Base-by-base conservation (phyloP, 2,888 invertebrate genomes). In the Lasioglossum marginatum region DNA sequence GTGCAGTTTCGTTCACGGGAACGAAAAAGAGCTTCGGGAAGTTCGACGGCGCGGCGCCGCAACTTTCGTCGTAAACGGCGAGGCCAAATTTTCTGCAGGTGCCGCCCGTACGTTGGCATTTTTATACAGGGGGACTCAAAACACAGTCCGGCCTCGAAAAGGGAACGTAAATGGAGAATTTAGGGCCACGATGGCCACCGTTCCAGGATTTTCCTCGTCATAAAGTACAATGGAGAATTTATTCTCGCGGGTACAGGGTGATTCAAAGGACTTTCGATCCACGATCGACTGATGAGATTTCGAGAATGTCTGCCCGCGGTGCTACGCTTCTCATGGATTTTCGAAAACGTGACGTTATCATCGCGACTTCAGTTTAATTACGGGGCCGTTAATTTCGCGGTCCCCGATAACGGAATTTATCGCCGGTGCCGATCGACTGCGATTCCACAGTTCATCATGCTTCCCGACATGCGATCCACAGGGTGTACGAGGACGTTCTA, bases 361-460 rank as follows among this genome's bases (percentile, higher is more conserved):
- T 45, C 70, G 40, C 27, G 48, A 75, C 57, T 82, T 82, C 37
- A 27, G 82, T 75, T 82, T 82, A 82, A 82, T 75, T 82, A 82
- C 70, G 48, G 60, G 82, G 40, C 16, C 57, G 82, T 82, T 82
- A 75, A 82, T 82, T 75, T 70, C 52, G 82, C 43, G 60, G 48
- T 43, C 60, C 5, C 82, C 82, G 82, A 82, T 82, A 82, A 71
- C 82, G 48, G 82, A 70, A 82, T 82, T 63, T 82, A 82, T 82
- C 82, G 60, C 82, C 82, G 31, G 23, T 31, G 60, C 45, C 82
- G 75, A 82, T 82, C 82, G 75, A 82, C 75, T 82, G 74, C 74
- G 75, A 82, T 82, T 82, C 82, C 70, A 40, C 78, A 16, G 34
- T 63, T 37, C 37, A 70, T 63, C 63, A 63, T 63, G 27, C 31